A percentile compares a stretch with the other conserved stretches of the same genome.
phyloP scores from a whole-genome alignment of 2,113 vertebrate species.

The Colius striatus region DNA sequence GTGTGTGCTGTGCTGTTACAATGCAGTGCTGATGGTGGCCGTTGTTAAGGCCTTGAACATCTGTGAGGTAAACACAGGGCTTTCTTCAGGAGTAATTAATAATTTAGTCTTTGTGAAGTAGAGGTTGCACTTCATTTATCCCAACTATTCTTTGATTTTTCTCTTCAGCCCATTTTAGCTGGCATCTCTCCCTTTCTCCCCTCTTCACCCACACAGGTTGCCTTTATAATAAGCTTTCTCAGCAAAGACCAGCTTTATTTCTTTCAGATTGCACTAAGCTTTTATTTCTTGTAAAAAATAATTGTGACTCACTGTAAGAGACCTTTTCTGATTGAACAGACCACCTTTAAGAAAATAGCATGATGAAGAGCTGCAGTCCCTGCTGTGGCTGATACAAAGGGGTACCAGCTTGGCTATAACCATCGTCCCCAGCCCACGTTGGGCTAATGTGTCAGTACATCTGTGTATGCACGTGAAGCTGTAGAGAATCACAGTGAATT shows the following conservation, averaged over 20 bases:
- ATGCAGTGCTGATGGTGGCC: neutral
- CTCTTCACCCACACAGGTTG: neutral
- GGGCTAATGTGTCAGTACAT: fast-evolving
- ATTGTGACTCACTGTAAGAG: neutral
- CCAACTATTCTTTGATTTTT: constrained; percentile 38
- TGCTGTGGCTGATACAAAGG: neutral
- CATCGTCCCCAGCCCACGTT: neutral
- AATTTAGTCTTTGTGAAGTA: constrained; percentile 28
- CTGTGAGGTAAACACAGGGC: neutral
- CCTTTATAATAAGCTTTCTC: constrained; percentile 4
- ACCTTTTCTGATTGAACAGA: neutral
- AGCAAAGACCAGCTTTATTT: neutral
- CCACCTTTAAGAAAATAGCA: neutral
- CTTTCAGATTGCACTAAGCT: constrained; percentile 7
- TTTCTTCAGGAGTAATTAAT: constrained; percentile 35
- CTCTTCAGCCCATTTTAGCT: neutral
- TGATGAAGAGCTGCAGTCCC: neutral
- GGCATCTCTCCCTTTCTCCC: neutral
- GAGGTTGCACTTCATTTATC: neutral
- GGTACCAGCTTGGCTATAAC: neutral
- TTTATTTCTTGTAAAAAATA: constrained; percentile 32
- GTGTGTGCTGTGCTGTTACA: neutral
- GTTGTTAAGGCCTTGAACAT: neutral
- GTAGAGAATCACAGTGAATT: neutral
- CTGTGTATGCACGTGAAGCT: neutral